phyloP scores from a whole-genome alignment of 30 jellyfish, hydroid and myxozoan species.

The Hydractinia symbiolongicarpus region DNA sequence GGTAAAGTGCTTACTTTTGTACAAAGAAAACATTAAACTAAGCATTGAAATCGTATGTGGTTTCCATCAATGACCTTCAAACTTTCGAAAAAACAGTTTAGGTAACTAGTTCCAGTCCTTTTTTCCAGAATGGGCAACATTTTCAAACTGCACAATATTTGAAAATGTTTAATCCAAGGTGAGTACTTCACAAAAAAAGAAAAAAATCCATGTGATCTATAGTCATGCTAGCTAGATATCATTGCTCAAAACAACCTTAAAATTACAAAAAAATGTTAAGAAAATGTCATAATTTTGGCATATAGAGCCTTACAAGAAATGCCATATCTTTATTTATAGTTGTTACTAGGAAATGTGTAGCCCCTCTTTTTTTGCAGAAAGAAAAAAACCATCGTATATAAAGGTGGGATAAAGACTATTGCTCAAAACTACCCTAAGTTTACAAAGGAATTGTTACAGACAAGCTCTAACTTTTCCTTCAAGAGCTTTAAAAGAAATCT shows the following conservation, averaged over 20 bases:
- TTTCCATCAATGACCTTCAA: neutral
- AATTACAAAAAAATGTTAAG: neutral
- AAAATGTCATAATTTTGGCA: neutral
- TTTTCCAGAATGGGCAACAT: constrained; percentile 1
- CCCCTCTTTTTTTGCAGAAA: neutral
- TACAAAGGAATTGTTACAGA: neutral
- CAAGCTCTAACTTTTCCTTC: too few species aligned
- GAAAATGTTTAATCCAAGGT: neutral
- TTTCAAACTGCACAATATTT: neutral
- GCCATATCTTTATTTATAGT: neutral
- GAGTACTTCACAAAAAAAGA: neutral
- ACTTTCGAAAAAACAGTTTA: neutral
- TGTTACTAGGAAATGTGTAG: neutral
- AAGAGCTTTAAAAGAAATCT: too few species aligned
- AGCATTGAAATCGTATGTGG: neutral
- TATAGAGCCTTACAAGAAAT: neutral
- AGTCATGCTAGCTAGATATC: neutral
- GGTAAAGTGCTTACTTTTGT: neutral
- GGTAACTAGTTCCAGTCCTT: constrained; percentile 5
- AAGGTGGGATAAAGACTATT: too few species aligned
- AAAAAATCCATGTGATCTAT: neutral
- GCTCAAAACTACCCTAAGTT: neutral
- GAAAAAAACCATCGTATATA: neutral
- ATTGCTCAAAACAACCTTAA: constrained; percentile 1
- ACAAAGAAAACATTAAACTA: neutral